Evolutionary conservation across 2,113 vertebrate species (phyloP), one percentile per base, ranked within the genome.

Genomic region (Spermophilus dauricus): DNA sequence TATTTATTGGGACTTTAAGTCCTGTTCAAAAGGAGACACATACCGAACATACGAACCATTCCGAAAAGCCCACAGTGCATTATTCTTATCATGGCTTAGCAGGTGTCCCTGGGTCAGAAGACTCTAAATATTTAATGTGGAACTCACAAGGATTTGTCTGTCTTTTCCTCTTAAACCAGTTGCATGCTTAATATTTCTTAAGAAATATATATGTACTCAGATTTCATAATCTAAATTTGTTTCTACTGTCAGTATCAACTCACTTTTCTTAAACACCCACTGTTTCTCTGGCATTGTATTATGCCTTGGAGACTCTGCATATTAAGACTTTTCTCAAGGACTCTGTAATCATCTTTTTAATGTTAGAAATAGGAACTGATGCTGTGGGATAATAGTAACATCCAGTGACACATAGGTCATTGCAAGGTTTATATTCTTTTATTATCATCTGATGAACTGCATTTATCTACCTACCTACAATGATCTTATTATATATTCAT

Each of bases 101-200:
- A 92, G 95, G 95, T 96, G 80, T 89, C 76, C 94, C 13, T 56
- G 83, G 89, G 56, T 92, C 90, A 87, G 94, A 97, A 96, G 84
- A 65, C 12, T 86, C 72, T 97, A 96, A 98, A 97, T 98, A 96
- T 96, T 97, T 97, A 95, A 98, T 96, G 51, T 82, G 81, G 83
- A 96, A 82, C 70, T 92, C 30, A 86, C 0, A 18, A 95, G 85
- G 80, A 91, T 75, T 75, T 51, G 32, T 75, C 69, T 69, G 30
- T 81, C 42, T 96, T 95, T 91, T 89, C 34, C 51, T 96, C 56
- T 51, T 95, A 56, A 78, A 86, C 63, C 4, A 37, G 73, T 83
- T 32, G 58, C n/a, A 78, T 78, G 51, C 51, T 86, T 67, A 67
- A 69, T 81, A 56, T 94, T 95, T 72, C 84, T 89, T 96, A 96